phyloP scores from a whole-genome alignment of 2,797 vertebrate species.

The Hybognathus amarus region DNA sequence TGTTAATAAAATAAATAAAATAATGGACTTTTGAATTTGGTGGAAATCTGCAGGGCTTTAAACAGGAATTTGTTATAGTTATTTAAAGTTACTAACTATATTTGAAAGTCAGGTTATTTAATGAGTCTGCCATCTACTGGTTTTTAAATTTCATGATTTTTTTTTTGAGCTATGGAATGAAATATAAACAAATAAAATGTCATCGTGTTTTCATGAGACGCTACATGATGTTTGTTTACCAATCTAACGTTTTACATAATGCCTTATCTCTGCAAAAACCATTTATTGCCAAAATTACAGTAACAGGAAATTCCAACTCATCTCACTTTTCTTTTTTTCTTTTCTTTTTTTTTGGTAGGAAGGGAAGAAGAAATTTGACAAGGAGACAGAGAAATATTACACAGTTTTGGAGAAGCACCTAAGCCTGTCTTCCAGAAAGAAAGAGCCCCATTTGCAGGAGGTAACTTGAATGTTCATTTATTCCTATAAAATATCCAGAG shows the following conservation, averaged over 20 bases:
- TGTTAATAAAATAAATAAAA: neutral
- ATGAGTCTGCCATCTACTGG: conserved; percentile 48
- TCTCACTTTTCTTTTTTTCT: conserved; percentile 60
- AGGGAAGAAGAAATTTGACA: conserved; percentile 99
- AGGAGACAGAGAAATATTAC: conserved; percentile 97
- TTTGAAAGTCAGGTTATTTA: neutral
- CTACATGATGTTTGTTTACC: conserved; percentile 59
- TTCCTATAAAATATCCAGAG: neutral
- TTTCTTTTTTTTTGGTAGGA: conserved; percentile 76
- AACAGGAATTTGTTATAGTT: too few relatives aligned
- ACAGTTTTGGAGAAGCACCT: conserved; percentile 96
- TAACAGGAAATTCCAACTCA: conserved; percentile 61
- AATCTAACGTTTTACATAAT: conserved; percentile 54
- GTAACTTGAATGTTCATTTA: conserved; percentile 72
- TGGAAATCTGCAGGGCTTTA: neutral
- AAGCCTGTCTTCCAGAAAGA: conserved; percentile 96
- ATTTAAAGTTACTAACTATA: too few relatives aligned
- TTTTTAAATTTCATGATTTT: conserved; percentile 5
- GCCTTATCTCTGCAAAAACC: conserved; percentile 43
- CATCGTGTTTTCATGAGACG: conserved; percentile 48
- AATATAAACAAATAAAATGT: conserved; percentile 49
- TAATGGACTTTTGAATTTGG: neutral
- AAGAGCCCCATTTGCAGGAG: conserved; percentile 93
- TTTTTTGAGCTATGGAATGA: conserved; percentile 38
- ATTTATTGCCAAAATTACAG: conserved; percentile 61